Base-by-base conservation (phyloP, 2,888 invertebrate species). In the Alloplasta piceator region DNA sequence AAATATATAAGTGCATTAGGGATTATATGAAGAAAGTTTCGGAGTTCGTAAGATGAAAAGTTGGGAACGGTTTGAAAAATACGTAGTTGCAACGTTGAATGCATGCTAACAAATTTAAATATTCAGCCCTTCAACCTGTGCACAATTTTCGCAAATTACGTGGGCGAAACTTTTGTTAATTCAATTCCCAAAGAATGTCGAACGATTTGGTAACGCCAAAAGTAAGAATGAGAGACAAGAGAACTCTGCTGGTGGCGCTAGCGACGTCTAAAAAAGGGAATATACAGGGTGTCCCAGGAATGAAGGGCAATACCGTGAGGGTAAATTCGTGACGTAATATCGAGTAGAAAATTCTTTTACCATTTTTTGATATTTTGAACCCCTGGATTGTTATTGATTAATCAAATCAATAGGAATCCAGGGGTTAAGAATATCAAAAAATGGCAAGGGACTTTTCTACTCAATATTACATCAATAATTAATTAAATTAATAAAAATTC, bases 141-240 rank as follows among this genome's bases (percentile, higher is more conserved):
- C 48, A 71, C 66, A 81, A 81, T 78, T 81, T 81, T 70, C 66
- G 74, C 70, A 64, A 84, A 85, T 85, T 85, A 84, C 85, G 46
- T 76, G 70, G 64, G 50, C 16, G 80, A 82, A 86, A 86, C 83
- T 87, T 26, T 82, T 80, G 80, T 56, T 84, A 86, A 87, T 87
- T 87, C 85, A 83, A 87, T 87, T 86, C 67, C 55, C 84, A 76
- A 84, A 86, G 86, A 86, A 86, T 85, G 87, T 86, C 85, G 85
- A 85, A 87, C 85, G 87, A 87, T 87, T 88, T 85, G 78, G 60
- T 48, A 74, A 75, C 52, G 56, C 58, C 43, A 55, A 60, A 14
- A 63, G 56, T 4, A 56, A 55, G 10, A 39, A 36, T 7, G 26
- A 43, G 16, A 63, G 43, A 12, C 58, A 50, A 14, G 66, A 41